phyloP scores from a whole-genome alignment of 2,888 invertebrate genomes.

The Andrena dorsata region DNA sequence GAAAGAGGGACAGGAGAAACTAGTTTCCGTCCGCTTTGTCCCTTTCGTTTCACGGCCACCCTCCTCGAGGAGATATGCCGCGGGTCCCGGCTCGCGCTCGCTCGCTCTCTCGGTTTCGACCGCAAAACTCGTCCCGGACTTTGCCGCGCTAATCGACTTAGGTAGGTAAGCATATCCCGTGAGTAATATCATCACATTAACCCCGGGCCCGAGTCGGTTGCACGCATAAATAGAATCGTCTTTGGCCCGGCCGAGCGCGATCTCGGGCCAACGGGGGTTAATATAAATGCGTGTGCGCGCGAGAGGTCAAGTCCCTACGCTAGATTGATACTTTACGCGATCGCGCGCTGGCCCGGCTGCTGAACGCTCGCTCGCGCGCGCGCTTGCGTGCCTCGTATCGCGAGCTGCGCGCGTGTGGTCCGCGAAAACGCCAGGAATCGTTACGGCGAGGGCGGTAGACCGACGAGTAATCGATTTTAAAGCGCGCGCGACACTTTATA shows the following conservation, averaged over 20 bases:
- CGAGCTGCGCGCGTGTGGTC: conserved; percentile 42
- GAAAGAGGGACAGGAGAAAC: conserved; percentile 61
- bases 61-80: conserved; percentile 61
- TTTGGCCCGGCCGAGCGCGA: conserved; percentile 73
- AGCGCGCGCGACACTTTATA: conserved; percentile 53
- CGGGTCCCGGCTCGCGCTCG: conserved; percentile 40
- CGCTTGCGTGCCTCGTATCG: not conserved
- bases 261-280: conserved; percentile 74
- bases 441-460: conserved; percentile 5
- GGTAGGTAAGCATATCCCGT: conserved; percentile 77
- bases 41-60: conserved; percentile 72
- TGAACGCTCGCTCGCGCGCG: not conserved
- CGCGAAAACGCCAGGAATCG: conserved; percentile 49
- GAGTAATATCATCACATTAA: conserved; percentile 81
- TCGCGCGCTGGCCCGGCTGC: conserved; percentile 13
- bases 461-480: conserved; percentile 58
- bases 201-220: conserved; percentile 74
- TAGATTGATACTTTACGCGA: conserved; percentile 73
- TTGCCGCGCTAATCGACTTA: conserved; percentile 78
- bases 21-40: conserved; percentile 70
- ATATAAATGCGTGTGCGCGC: conserved; percentile 77
- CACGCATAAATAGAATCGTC: conserved; percentile 82
- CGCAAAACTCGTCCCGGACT: conserved; percentile 77
- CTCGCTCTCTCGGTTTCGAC: conserved; percentile 67
- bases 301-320: conserved; percentile 65